These are phyloP conservation scores for Aythya baeri DNA, from an alignment of 2,113 vertebrate species.

Conservation along the genomic window DNA sequence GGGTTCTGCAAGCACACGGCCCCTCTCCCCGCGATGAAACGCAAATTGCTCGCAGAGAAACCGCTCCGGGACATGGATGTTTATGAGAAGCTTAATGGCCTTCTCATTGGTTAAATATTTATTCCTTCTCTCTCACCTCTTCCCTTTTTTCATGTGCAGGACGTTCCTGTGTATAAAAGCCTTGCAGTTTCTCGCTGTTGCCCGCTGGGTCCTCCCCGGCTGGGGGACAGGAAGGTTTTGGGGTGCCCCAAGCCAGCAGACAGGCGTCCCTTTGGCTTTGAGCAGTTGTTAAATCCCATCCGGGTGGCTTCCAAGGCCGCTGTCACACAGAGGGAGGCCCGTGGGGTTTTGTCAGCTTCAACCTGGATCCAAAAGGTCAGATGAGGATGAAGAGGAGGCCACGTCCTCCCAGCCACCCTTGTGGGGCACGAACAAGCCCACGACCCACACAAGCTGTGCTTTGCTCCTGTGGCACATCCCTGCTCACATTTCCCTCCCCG, in stretches of 20 bases:
- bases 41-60: background rate
- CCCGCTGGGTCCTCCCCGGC: background rate
- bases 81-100: constrained; percentile 8
- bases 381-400: background rate
- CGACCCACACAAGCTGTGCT: background rate
- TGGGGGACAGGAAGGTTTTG: background rate
- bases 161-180: background rate
- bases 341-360: background rate
- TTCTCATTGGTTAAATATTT: background rate
- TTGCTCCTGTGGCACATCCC: background rate
- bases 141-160: constrained; percentile 10
- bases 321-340: background rate
- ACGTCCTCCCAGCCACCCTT: background rate
- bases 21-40: background rate
- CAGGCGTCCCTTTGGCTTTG: background rate
- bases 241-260: background rate
- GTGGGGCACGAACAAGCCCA: background rate
- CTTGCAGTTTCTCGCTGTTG: background rate
- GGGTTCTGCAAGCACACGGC: background rate
- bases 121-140: background rate
- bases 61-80: background rate
- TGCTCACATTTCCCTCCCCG: background rate
- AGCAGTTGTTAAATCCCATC: background rate
- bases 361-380: rapidly evolving
- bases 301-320: background rate